Conservation (phyloP, 2,113 vertebrate genomes). For the Calidris pygmaea region DNA sequence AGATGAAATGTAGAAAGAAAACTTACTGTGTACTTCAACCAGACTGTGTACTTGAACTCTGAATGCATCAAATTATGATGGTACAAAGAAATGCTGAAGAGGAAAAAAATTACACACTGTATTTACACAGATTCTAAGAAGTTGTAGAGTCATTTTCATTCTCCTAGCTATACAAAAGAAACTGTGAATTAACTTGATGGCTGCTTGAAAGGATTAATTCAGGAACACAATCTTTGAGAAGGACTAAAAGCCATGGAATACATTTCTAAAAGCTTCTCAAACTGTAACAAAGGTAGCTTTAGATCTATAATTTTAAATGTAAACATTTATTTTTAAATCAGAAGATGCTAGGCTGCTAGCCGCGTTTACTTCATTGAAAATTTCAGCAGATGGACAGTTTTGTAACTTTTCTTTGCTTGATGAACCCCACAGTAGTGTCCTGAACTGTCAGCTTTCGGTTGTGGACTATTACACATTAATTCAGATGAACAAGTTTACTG, state of each 20-base stretch:
- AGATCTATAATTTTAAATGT: not conserved
- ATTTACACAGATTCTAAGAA: not conserved
- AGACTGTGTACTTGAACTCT: not conserved
- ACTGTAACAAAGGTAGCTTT: not conserved
- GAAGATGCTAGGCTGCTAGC: not conserved
- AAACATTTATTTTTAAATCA: constrained; percentile 10
- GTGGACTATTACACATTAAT: not conserved
- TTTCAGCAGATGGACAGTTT: not conserved
- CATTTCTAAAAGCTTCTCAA: not conserved
- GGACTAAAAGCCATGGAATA: not conserved
- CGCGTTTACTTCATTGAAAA: not conserved
- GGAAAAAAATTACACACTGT: not conserved
- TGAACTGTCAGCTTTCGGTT: not conserved
- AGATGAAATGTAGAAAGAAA: not conserved
- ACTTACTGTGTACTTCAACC: not conserved
- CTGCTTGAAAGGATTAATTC: constrained; percentile 15
- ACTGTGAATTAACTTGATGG: not conserved
- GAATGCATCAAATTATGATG: not conserved
- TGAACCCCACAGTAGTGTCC: not conserved
- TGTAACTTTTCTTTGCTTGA: not conserved
- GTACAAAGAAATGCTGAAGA: constrained; percentile 2
- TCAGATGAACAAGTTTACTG: not conserved
- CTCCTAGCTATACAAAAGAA: not conserved
- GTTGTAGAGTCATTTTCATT: not conserved
- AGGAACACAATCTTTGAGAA: not conserved